Conservation (phyloP, 2,797 vertebrate genomes). For the Squalus acanthias region DNA sequence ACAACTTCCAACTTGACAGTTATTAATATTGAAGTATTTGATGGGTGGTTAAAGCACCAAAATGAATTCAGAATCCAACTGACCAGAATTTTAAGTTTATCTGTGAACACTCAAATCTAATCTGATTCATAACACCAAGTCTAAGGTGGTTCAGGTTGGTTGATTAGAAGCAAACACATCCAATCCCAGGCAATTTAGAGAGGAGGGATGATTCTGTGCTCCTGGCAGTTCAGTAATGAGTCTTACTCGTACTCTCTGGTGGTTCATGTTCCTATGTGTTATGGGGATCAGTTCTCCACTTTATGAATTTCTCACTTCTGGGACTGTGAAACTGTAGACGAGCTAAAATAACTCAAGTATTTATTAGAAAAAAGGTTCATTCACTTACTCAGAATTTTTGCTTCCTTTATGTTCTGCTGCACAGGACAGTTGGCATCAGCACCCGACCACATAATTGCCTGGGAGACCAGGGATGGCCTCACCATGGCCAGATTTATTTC, state of each 20-base stretch:
- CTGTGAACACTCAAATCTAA: not conserved
- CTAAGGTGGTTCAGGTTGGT: not conserved
- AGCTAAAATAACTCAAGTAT: not conserved
- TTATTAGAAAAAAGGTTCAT: not conserved
- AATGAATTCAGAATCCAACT: not conserved
- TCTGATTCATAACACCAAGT: not conserved
- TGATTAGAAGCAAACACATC: not conserved
- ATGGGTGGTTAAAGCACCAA: not conserved
- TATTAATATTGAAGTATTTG: conserved; percentile 20
- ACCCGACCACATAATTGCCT: no score
- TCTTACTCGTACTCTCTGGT: not conserved
- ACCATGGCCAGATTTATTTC: no score
- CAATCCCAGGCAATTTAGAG: not conserved
- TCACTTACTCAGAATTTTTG: not conserved
- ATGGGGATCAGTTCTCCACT: not conserved
- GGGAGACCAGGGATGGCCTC: no score
- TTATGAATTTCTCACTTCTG: not conserved
- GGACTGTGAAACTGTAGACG: not conserved
- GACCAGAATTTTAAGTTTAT: not conserved
- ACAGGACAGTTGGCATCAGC: no score
- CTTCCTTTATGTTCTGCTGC: not conserved
- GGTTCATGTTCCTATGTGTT: not conserved
- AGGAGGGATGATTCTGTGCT: not conserved
- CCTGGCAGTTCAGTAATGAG: not conserved
- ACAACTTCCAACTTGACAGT: not conserved